Conservation (phyloP, 2,797 vertebrate genomes). For the Avahi laniger region DNA sequence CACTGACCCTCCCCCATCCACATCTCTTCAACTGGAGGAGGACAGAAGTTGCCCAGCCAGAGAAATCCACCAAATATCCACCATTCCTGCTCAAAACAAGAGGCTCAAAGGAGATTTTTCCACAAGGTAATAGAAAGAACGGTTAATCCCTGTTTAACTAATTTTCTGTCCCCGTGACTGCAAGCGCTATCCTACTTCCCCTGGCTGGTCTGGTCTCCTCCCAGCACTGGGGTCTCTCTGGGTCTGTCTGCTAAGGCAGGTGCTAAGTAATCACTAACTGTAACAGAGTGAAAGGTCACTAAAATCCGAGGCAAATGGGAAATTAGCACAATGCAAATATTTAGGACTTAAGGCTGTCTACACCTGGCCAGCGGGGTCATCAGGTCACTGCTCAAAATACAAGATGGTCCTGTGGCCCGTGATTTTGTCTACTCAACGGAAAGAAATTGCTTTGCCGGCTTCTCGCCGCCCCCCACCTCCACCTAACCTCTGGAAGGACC, state of each 20-base stretch:
- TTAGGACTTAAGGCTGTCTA: conserved; percentile 62
- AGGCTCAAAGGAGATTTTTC: not conserved
- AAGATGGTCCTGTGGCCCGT: not conserved
- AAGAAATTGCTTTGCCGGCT: not conserved
- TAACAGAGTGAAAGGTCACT: not conserved
- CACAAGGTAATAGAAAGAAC: not conserved
- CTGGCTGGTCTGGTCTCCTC: not conserved
- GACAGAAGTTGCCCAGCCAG: not conserved
- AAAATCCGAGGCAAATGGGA: conserved; percentile 44
- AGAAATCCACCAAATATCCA: not conserved
- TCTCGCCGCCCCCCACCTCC: not conserved
- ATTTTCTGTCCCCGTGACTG: not conserved
- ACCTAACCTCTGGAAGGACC: not conserved
- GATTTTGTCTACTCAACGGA: conserved; percentile 29
- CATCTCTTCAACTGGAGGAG: not conserved
- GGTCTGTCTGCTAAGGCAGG: not conserved
- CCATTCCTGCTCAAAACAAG: not conserved
- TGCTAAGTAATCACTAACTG: conserved; percentile 59
- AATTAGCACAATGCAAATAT: conserved; percentile 48
- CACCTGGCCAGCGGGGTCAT: conserved; percentile 71
- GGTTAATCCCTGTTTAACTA: not conserved
- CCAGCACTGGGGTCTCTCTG: rapidly evolving
- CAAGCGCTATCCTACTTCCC: not conserved
- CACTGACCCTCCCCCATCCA: not conserved
- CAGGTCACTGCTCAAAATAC: conserved; percentile 50